These are phyloP conservation scores for Pollenia labialis DNA, from an alignment of 2,888 invertebrate genomes.

Conservation along the genomic window DNA sequence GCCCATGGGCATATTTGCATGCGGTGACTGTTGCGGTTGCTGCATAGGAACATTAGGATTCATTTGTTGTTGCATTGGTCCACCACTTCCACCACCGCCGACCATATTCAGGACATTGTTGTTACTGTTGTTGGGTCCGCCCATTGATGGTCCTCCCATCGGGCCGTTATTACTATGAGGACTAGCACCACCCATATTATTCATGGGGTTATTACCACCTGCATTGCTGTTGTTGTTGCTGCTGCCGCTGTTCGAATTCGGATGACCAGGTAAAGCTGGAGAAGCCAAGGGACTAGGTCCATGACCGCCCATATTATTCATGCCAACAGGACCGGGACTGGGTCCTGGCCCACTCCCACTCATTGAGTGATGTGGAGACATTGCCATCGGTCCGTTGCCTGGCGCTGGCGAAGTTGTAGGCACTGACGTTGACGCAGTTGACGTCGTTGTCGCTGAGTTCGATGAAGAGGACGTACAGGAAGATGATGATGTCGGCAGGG, in stretches of 20 bases:
- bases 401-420: conserved; percentile 82
- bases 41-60: conserved; percentile 84
- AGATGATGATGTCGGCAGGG: conserved; percentile 84
- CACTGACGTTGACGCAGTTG: conserved; percentile 80
- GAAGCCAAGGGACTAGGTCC: conserved; percentile 81
- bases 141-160: conserved; percentile 75
- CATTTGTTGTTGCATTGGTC: conserved; percentile 82
- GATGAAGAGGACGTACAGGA: conserved; percentile 77
- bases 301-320: conserved; percentile 64
- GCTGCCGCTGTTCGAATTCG: conserved; percentile 65
- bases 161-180: conserved; percentile 79
- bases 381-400: conserved; percentile 83
- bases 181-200: conserved; percentile 75
- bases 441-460: conserved; percentile 75
- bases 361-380: conserved; percentile 84
- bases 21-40: conserved; percentile 78
- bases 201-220: conserved; percentile 68
- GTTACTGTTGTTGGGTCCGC: conserved; percentile 73
- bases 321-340: conserved; percentile 79
- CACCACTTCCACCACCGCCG: conserved; percentile 74
- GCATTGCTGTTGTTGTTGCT: conserved; percentile 57
- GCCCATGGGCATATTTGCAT: conserved; percentile 76
- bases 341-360: conserved; percentile 76
- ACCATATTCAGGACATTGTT: conserved; percentile 75
- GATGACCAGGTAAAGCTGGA: conserved; percentile 76